Percentiles rank a stretch among this genome's conserved stretches.
Conservation (phyloP, 2,113 vertebrate genomes). For the Tyto alba region DNA sequence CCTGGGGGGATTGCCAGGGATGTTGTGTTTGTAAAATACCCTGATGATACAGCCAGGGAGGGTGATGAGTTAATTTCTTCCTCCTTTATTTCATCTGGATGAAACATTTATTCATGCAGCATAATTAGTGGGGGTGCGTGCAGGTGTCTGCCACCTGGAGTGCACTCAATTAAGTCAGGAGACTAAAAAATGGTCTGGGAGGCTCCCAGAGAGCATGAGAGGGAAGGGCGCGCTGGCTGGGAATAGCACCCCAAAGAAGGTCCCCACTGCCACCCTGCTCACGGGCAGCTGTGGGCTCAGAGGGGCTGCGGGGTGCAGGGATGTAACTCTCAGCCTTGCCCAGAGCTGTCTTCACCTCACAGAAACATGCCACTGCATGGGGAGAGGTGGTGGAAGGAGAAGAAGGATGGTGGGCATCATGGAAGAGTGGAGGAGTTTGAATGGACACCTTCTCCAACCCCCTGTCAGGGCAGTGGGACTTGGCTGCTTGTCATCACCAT, state of each 20-base stretch:
- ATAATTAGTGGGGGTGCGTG: background rate
- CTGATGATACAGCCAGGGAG: background rate
- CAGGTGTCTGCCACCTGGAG: slow-evolving; percentile 4
- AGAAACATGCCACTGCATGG: background rate
- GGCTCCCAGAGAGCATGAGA: background rate
- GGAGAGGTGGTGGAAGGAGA: background rate
- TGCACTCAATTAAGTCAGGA: background rate
- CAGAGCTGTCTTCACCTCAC: background rate
- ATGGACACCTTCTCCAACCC: background rate
- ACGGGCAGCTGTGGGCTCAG: accelerated
- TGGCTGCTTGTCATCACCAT: background rate
- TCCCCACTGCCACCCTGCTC: background rate
- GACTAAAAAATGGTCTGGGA: background rate
- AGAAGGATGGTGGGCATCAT: background rate
- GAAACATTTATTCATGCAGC: background rate
- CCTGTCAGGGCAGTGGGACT: background rate
- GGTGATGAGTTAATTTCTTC: background rate
- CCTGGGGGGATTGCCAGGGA: background rate
- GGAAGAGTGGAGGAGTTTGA: background rate
- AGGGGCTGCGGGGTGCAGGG: accelerated
- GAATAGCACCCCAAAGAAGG: background rate
- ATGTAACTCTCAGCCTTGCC: background rate
- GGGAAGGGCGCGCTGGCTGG: background rate
- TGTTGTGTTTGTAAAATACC: background rate
- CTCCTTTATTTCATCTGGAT: background rate